A percentile compares a stretch with the other conserved stretches of the same genome.
phyloP scores from a whole-genome alignment of 2,797 vertebrate genomes.

The Hemibagrus guttatus region DNA sequence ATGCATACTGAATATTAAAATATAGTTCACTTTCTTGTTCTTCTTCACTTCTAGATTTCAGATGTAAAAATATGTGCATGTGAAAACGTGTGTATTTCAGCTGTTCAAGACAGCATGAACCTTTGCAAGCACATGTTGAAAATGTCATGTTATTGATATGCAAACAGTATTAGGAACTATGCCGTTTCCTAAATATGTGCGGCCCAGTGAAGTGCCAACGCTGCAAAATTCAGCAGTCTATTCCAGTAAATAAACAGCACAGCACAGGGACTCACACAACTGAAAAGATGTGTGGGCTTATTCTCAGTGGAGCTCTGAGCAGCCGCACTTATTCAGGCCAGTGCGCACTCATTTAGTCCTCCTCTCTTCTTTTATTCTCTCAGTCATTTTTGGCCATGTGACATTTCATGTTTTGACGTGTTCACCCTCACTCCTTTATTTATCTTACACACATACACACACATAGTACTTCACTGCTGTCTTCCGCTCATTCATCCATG shows the following conservation, averaged over 20 bases:
- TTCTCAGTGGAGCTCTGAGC: slow-evolving; percentile 41
- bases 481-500: slow-evolving; percentile 8
- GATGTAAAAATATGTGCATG: slow-evolving; percentile 11
- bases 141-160: slow-evolving; percentile 34
- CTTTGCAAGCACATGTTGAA: slow-evolving; percentile 5
- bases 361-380: slow-evolving; percentile 25
- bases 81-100: neutral
- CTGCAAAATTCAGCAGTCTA: slow-evolving; percentile 34
- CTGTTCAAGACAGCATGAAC: neutral
- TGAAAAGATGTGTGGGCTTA: slow-evolving; percentile 28
- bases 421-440: slow-evolving; percentile 53
- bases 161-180: slow-evolving; percentile 26
- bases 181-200: slow-evolving; percentile 26
- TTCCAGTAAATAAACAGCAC: slow-evolving; percentile 45
- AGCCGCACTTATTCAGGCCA: slow-evolving; percentile 53
- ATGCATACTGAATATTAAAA: slow-evolving; percentile 29
- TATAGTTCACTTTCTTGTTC: slow-evolving; percentile 24
- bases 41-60: neutral
- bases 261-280: slow-evolving; percentile 12
- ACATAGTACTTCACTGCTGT: neutral
- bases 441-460: neutral
- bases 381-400: slow-evolving; percentile 66
- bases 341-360: slow-evolving; percentile 75
- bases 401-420: slow-evolving; percentile 70
- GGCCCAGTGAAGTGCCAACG: slow-evolving; percentile 18